Percentiles rank a stretch among this genome's conserved stretches.
phyloP scores from a whole-genome alignment of 2,888 invertebrate species.

The Dasysyrphus tricinctus region DNA sequence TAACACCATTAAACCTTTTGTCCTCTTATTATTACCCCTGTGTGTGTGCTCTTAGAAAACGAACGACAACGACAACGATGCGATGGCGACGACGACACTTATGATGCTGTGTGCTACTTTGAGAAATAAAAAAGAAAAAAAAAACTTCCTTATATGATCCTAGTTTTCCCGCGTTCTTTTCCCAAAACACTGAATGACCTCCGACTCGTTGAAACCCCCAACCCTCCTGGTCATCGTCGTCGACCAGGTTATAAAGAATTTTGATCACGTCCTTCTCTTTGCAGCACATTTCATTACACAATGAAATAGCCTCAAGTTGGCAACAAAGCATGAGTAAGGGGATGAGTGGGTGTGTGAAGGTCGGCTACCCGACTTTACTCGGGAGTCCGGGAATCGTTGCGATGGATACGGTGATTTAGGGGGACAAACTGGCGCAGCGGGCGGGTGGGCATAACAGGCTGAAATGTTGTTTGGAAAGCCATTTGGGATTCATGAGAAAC shows the following conservation, averaged over 20 bases:
- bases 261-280: constrained; percentile 73
- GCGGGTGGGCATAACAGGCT: neutral
- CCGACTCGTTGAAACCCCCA: neutral
- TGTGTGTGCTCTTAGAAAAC: constrained; percentile 13
- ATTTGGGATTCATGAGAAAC: constrained; percentile 62
- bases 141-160: constrained; percentile 45
- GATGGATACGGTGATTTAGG: constrained; percentile 26
- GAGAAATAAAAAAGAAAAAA: neutral
- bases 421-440: constrained; percentile 23
- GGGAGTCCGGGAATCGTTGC: neutral
- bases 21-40: constrained; percentile 41
- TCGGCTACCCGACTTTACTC: neutral
- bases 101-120: constrained; percentile 9
- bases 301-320: constrained; percentile 53
- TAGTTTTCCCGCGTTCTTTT: constrained; percentile 31
- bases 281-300: constrained; percentile 69
- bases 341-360: constrained; percentile 16
- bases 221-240: neutral
- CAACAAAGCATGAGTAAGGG: constrained; percentile 14
- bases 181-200: constrained; percentile 50
- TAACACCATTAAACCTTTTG: constrained; percentile 74
- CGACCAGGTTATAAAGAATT: constrained; percentile 68
- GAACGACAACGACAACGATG: constrained; percentile 15
- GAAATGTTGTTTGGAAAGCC: constrained; percentile 57
- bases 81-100: constrained; percentile 24